These are phyloP conservation scores for Drosophila biarmipes DNA, from an alignment of 1,140 invertebrate species.

Conservation along the genomic window DNA sequence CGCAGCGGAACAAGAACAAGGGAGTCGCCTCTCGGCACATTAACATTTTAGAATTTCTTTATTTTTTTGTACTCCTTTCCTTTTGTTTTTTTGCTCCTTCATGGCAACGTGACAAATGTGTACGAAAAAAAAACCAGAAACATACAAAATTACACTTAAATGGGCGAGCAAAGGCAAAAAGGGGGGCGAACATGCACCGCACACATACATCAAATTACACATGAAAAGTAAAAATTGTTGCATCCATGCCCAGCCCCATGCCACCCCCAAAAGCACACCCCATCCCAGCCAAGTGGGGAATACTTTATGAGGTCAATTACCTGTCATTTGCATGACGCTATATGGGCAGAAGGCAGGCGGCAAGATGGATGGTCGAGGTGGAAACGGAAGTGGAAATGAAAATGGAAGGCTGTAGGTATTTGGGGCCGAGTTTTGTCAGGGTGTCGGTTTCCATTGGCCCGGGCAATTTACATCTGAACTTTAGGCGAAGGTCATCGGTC, in stretches of 20 bases:
- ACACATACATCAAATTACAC: conserved; percentile 69
- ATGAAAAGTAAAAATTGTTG: conserved; percentile 80
- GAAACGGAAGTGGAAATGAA: conserved; percentile 9
- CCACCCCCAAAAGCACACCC: not conserved
- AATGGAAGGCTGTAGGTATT: conserved; percentile 27
- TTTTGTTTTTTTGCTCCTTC: conserved; percentile 26
- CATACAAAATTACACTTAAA: conserved; percentile 73
- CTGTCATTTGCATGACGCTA: conserved; percentile 79
- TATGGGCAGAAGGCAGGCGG: conserved; percentile 5
- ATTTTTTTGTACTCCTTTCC: conserved; percentile 2
- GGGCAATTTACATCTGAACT: conserved; percentile 60
- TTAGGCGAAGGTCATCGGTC: conserved; percentile 74
- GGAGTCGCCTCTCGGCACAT: conserved; percentile 62
- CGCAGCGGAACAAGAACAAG: conserved; percentile 47
- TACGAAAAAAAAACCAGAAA: conserved; percentile 50
- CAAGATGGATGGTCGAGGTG: not conserved
- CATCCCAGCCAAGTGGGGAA: conserved; percentile 10
- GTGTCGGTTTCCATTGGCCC: conserved; percentile 66
- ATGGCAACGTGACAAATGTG: conserved; percentile 73
- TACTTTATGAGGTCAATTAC: conserved; percentile 80
- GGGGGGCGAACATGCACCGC: conserved; percentile 16
- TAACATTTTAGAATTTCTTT: conserved; percentile 73
- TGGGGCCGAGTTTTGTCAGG: conserved; percentile 25
- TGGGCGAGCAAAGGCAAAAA: conserved; percentile 43
- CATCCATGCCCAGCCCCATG: conserved; percentile 30